Conservation (phyloP, 2,113 vertebrate species). For the Serilophus lunatus region DNA sequence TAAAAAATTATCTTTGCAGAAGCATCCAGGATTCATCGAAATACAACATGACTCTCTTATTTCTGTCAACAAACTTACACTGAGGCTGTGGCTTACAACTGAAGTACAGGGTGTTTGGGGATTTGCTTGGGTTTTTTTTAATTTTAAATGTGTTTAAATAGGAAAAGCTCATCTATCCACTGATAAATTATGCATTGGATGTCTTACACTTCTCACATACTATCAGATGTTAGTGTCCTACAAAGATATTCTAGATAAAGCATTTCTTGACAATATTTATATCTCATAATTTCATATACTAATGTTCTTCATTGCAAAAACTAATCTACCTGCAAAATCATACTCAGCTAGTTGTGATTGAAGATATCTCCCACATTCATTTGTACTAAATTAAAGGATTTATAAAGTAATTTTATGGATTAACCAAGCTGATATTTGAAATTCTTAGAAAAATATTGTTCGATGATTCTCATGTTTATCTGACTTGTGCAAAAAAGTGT, state of each 20-base stretch:
- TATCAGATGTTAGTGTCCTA: neutral
- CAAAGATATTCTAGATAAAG: neutral
- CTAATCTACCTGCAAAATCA: neutral
- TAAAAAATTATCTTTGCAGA: neutral
- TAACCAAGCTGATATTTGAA: neutral
- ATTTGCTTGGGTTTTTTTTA: neutral
- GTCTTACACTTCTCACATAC: neutral
- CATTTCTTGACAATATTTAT: neutral
- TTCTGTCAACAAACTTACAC: neutral
- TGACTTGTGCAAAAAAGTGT: neutral
- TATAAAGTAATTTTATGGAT: neutral
- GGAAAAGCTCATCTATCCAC: neutral
- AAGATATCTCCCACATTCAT: neutral
- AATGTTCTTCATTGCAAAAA: neutral
- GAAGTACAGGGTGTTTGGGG: accelerated
- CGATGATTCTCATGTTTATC: neutral
- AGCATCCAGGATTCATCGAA: neutral
- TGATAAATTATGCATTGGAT: neutral
- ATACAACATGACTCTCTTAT: neutral
- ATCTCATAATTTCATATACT: neutral
- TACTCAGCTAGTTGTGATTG: neutral
- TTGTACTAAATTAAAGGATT: neutral
- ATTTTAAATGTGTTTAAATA: neutral
- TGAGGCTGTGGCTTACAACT: neutral
- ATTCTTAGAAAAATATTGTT: neutral